Conservation (phyloP, 1,140 invertebrate genomes). For the Microplitis demolitor region DNA sequence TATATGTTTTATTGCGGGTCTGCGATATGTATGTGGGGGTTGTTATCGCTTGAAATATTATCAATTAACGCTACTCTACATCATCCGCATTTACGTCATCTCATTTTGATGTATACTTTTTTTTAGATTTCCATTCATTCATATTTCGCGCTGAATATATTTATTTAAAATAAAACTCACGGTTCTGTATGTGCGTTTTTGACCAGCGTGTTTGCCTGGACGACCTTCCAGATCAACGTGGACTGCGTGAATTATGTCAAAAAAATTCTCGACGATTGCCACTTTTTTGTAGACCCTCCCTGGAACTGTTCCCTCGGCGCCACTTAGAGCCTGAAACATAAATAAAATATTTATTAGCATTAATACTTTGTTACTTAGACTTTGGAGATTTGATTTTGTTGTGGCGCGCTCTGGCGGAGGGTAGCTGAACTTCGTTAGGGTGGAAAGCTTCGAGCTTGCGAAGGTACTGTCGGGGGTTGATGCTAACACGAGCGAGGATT, state of each 20-base stretch:
- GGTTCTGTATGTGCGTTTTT: constrained; percentile 93
- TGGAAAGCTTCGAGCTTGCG: neutral
- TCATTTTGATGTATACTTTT: no score
- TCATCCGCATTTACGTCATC: no score
- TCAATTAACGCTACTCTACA: no score
- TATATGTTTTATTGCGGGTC: neutral
- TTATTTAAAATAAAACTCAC: constrained; percentile 67
- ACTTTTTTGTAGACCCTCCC: constrained; percentile 85
- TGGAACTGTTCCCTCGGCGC: constrained; percentile 57
- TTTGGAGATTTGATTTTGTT: neutral
- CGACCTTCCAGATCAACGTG: constrained; percentile 90
- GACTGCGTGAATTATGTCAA: constrained; percentile 94
- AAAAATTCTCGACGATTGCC: constrained; percentile 95
- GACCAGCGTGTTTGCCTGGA: constrained; percentile 91
- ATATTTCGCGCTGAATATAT: neutral
- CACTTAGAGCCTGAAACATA: constrained; percentile 55
- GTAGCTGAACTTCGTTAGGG: constrained; percentile 17
- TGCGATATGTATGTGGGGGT: no score
- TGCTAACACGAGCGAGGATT: neutral
- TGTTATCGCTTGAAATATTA: neutral
- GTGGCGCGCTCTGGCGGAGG: constrained; percentile 32
- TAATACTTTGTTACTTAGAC: neutral
- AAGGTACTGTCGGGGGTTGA: neutral
- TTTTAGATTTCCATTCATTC: neutral
- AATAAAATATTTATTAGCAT: constrained; percentile 17